These are phyloP conservation scores for Lates calcarifer DNA, from an alignment of 2,113 vertebrate species.

Conservation along the genomic window DNA sequence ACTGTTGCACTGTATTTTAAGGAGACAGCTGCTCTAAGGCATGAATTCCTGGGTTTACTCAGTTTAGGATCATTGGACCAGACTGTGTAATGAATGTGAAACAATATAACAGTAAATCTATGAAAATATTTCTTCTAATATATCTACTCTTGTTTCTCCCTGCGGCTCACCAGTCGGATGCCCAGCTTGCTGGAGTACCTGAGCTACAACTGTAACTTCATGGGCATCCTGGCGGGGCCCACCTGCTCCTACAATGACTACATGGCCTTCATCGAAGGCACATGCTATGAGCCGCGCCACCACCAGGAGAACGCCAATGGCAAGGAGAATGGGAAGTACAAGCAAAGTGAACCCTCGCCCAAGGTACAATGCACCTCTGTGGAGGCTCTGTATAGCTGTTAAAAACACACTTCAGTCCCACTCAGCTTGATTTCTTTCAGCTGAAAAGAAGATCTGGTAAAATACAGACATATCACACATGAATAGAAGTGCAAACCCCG, in stretches of 20 bases:
- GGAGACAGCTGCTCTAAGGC: neutral
- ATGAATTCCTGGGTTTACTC: constrained; percentile 6
- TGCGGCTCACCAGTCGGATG: constrained; percentile 89
- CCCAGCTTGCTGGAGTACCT: constrained; percentile 97
- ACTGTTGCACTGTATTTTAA: neutral
- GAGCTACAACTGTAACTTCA: constrained; percentile 99
- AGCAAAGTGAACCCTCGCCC: constrained; percentile 91
- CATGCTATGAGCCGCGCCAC: constrained; percentile 85
- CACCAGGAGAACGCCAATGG: constrained; percentile 87
- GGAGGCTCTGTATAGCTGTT: neutral
- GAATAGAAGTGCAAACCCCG: neutral
- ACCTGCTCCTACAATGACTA: constrained; percentile 99
- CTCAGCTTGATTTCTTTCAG: neutral
- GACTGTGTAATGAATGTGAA: neutral
- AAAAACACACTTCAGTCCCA: neutral
- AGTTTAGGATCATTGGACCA: neutral
- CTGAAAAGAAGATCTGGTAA: too few relatives aligned
- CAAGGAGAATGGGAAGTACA: constrained; percentile 88
- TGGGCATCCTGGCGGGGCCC: constrained; percentile 97
- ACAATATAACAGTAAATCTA: neutral
- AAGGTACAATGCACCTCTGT: constrained; percentile 83
- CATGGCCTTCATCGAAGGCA: constrained; percentile 96
- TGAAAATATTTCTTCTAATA: neutral
- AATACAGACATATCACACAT: neutral
- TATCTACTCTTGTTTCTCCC: neutral